Percentiles rank a stretch among this genome's conserved stretches.
phyloP scores from a whole-genome alignment of 2,888 invertebrate genomes.

The Seira sanloemensis region DNA sequence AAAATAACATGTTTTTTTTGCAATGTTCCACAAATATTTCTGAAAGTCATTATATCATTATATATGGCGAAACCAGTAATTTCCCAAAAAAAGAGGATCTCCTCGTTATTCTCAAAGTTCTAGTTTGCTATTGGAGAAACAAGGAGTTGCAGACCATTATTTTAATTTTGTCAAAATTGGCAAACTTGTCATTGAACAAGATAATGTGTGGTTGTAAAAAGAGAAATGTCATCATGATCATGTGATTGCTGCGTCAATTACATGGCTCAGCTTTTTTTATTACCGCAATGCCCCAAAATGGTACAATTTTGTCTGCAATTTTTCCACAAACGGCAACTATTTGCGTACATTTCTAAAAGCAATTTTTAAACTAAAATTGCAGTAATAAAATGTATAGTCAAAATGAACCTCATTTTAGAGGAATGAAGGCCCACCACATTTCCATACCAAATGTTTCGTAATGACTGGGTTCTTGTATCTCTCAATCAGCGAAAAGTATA shows the following conservation, averaged over 20 bases:
- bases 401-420: background rate
- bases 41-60: constrained; percentile 21
- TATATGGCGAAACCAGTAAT: constrained; percentile 24
- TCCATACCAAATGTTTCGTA: background rate
- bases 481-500: background rate
- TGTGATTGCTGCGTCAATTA: background rate
- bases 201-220: background rate
- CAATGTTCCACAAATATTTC: background rate
- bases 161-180: too few species aligned
- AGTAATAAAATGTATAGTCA: background rate
- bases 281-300: background rate
- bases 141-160: background rate
- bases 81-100: constrained; percentile 16
- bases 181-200: background rate
- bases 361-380: background rate
- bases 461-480: background rate
- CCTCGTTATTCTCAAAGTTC: background rate
- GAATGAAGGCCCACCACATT: background rate
- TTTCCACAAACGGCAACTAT: too few species aligned
- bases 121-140: background rate
- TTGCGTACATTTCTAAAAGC: too few species aligned
- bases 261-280: background rate
- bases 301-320: background rate
- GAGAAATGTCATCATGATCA: background rate
- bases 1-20: background rate